These are phyloP conservation scores for Penaeus indicus DNA, from an alignment of 1,140 invertebrate genomes.

Conservation along the genomic window DNA sequence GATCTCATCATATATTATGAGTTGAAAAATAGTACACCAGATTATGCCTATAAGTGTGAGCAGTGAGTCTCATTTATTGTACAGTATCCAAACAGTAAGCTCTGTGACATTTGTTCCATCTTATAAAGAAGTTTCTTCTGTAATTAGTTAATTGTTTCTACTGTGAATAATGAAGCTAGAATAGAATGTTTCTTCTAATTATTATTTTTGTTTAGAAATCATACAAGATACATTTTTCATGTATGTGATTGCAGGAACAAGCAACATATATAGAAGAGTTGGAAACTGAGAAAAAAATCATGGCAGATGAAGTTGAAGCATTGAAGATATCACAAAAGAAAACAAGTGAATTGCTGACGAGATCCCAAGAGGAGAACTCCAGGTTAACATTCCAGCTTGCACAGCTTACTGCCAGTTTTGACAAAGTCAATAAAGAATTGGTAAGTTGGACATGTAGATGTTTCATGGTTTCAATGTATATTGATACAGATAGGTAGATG, in stretches of 20 bases:
- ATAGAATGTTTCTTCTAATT: too few species aligned
- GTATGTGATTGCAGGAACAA: conserved; percentile 44
- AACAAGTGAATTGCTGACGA: conserved; percentile 17
- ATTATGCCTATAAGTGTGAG: too few species aligned
- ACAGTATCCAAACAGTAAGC: too few species aligned
- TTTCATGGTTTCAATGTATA: too few species aligned
- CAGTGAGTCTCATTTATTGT: too few species aligned
- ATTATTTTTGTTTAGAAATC: neutral
- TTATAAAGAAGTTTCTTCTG: too few species aligned
- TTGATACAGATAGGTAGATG: neutral
- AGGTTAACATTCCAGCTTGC: conserved; percentile 60
- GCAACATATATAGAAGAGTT: conserved; percentile 43
- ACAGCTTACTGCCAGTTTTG: conserved; percentile 42
- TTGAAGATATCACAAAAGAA: conserved; percentile 53
- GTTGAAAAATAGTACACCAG: too few species aligned
- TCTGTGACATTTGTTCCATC: too few species aligned
- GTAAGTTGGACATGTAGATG: conserved; percentile 36
- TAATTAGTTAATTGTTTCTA: too few species aligned
- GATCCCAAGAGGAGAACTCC: conserved; percentile 47
- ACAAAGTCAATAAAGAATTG: conserved; percentile 49
- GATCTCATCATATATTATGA: too few species aligned
- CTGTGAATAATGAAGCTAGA: too few species aligned
- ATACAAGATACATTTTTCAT: neutral
- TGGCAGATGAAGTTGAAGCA: conserved; percentile 40
- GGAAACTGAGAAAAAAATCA: conserved; percentile 30